Evolutionary conservation across 92 coral and sea anemone genomes (phyloP).

Genomic region (Epizoanthus rinbou): DNA sequence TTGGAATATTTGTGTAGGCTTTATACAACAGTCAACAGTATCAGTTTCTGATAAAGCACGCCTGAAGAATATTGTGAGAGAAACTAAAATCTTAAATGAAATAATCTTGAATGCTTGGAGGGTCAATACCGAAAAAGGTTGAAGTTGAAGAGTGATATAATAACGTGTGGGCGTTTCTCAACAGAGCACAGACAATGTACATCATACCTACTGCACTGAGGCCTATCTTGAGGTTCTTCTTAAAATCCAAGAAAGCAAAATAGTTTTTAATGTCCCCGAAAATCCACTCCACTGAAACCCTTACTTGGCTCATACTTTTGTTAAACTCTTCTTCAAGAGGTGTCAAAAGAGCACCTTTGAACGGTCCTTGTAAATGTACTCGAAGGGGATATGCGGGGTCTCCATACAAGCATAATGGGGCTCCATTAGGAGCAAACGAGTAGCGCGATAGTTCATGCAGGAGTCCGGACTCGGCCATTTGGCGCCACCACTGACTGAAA

Average conservation of each 20-base stretch:
- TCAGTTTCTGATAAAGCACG: no score
- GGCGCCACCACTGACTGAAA: constrained; percentile 46
- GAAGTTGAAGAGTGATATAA: constrained; percentile 43
- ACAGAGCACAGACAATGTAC: constrained; percentile 20
- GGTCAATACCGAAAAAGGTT: constrained; percentile 28
- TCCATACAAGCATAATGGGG: constrained; percentile 28
- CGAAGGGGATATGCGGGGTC: background rate
- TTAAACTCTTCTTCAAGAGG: background rate
- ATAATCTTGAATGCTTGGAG: constrained; percentile 48
- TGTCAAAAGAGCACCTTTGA: background rate
- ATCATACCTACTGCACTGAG: constrained; percentile 9
- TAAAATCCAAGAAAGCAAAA: constrained; percentile 48
- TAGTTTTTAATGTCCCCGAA: constrained; percentile 47
- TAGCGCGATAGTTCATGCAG: constrained; percentile 33
- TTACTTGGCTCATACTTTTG: background rate
- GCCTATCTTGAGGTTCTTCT: constrained; percentile 2
- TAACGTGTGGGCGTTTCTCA: constrained; percentile 38
- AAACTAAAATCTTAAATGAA: constrained; percentile 11
- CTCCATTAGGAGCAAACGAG: constrained; percentile 30
- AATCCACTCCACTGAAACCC: constrained; percentile 15
- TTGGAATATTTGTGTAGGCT: no score
- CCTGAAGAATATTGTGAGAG: no score
- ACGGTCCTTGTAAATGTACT: background rate
- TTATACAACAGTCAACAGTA: no score
- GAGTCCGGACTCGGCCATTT: constrained; percentile 42